Base-by-base conservation (phyloP, 37 sponge, comb jelly and placozoan species). In the Diacarnus erythraeanus region DNA sequence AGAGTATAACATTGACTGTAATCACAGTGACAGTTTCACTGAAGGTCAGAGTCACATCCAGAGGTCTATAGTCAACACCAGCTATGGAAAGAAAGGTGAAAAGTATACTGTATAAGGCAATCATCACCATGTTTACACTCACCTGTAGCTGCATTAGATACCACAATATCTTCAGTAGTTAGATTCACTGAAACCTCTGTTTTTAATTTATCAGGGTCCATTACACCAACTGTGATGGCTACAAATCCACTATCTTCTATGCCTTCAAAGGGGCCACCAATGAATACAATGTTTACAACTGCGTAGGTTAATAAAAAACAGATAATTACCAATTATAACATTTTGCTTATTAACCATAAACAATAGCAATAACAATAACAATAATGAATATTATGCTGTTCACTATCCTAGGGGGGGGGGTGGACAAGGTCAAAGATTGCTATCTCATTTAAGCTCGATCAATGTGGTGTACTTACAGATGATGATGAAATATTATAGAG, bases 281-380 rank as follows among this genome's bases (percentile, higher is more conserved):
- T 40, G 26, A 71, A 71, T 3, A 41, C 71, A 71, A 71, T 65
- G 33, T 31, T 65, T 30, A 30, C 2, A 65, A 31, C 66, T 65
- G 34, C 9, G 33, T 30, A 20, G 33, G 17, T n/a, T n/a, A n/a
- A n/a, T n/a, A n/a, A n/a, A n/a, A n/a, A n/a, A n/a, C n/a, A n/a
- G n/a, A n/a, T n/a, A n/a, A n/a, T n/a, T n/a, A n/a, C n/a, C n/a
- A n/a, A n/a, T n/a, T n/a, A n/a, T n/a, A n/a, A n/a, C n/a, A n/a
- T n/a, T n/a, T n/a, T n/a, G n/a, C n/a, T n/a, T n/a, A n/a, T n/a
- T n/a, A n/a, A n/a, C n/a, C n/a, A n/a, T n/a, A n/a, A n/a, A n/a
- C n/a, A n/a, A n/a, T n/a, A n/a, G n/a, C n/a, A n/a, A n/a, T n/a
- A n/a, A 10, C 23, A 10, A n/a, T n/a, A n/a, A n/a, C n/a, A n/a